phyloP scores from a whole-genome alignment of 2,113 vertebrate species.

The Protobothrops flavoviridis region DNA sequence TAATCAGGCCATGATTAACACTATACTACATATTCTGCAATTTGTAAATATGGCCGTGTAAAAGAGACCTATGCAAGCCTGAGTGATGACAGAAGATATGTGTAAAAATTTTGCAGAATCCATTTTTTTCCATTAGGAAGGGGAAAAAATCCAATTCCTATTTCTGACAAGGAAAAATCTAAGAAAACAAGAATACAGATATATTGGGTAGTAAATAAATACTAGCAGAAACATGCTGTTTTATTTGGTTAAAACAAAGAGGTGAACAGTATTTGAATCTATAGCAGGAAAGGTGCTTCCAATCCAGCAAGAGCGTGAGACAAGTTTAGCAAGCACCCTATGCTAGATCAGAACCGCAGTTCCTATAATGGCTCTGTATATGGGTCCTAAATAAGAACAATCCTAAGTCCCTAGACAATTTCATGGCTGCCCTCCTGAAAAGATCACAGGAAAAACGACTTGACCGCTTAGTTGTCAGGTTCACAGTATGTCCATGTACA shows the following conservation, averaged over 20 bases:
- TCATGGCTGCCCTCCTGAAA: background rate
- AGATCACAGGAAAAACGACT: background rate
- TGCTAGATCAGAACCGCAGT: background rate
- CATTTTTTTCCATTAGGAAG: background rate
- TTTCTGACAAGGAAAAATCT: background rate
- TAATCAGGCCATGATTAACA: background rate
- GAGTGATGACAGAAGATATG: background rate
- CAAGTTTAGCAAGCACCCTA: background rate
- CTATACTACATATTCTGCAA: background rate
- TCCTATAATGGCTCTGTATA: background rate
- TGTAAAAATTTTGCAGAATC: background rate
- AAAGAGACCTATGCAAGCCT: background rate
- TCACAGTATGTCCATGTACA: background rate
- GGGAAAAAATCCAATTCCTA: background rate
- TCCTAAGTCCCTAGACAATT: background rate
- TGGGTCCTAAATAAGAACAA: background rate
- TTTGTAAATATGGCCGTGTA: background rate
- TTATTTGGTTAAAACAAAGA: background rate
- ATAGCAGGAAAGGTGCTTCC: background rate
- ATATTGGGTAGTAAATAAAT: background rate
- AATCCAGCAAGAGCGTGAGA: background rate
- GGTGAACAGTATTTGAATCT: background rate
- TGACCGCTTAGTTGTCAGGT: background rate
- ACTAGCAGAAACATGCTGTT: background rate
- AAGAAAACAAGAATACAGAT: background rate